A percentile compares a stretch with the other conserved stretches of the same genome.
Evolutionary conservation across 2,888 invertebrate species (phyloP).

Genomic region (Hirtodrosophila trivittata): DNA sequence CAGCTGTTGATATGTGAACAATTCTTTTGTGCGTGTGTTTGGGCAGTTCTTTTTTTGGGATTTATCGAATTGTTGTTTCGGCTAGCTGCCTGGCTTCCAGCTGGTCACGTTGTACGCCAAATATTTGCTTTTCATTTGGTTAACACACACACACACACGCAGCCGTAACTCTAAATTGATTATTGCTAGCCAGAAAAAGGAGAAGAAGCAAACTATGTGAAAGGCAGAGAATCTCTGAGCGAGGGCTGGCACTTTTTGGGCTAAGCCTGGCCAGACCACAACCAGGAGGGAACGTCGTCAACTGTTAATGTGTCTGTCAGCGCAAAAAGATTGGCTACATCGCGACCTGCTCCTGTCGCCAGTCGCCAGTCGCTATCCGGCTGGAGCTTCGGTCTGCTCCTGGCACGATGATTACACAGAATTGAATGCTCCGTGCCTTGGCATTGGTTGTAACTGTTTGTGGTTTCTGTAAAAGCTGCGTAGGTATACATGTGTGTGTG

Average conservation of each 20-base stretch:
- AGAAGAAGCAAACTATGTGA: slow-evolving; percentile 10
- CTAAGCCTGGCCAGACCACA: not conserved
- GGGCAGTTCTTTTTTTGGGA: slow-evolving; percentile 29
- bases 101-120: slow-evolving; percentile 63
- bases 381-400: slow-evolving; percentile 27
- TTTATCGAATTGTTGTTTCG: slow-evolving; percentile 42
- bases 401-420: slow-evolving; percentile 69
- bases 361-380: slow-evolving; percentile 3
- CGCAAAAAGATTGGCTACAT: slow-evolving; percentile 68
- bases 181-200: slow-evolving; percentile 47
- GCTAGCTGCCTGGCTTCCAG: slow-evolving; percentile 17
- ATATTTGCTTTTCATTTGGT: slow-evolving; percentile 75
- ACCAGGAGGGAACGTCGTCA: slow-evolving; percentile 26
- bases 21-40: slow-evolving; percentile 27
- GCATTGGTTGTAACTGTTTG: slow-evolving; percentile 23
- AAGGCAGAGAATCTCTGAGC: slow-evolving; percentile 3
- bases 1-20: slow-evolving; percentile 45
- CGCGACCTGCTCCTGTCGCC: slow-evolving; percentile 44
- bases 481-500: slow-evolving; percentile 22
- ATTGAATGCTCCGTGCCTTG: slow-evolving; percentile 66
- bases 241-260: no score
- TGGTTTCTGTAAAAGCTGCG: slow-evolving; percentile 6
- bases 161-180: slow-evolving; percentile 66
- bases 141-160: slow-evolving; percentile 33
- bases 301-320: slow-evolving; percentile 59